Evolutionary conservation across 2,888 invertebrate species (phyloP), one percentile per base, ranked within the genome.

Genomic region (Drosophila austrosaltans): DNA sequence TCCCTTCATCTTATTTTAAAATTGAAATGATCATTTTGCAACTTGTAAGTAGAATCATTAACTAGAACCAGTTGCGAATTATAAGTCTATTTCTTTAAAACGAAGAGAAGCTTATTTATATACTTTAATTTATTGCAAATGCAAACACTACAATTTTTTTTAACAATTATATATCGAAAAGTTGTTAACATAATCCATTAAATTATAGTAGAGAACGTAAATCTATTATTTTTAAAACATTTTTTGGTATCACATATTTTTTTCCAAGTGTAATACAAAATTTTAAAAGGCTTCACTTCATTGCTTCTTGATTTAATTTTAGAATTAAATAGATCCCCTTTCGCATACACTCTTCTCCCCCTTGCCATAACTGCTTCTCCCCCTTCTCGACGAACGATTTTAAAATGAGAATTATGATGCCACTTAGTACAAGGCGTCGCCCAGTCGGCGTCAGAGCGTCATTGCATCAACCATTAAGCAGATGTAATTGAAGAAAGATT

Each of bases 251-350:
- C 30, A 6, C 44, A 2, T 8, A 2, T 7, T 48, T 59, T 61
- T 56, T 54, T 42, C 25, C 2, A 22, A 70, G 69, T 72, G 65
- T 72, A 48, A 12, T 10, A 48, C 48, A 57, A 68, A 53, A 76
- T 85, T 82, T 76, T 16, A 16, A 72, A 87, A 87, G 87, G 79
- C 87, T 68, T 72, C 53, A 66, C 76, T 75, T 87, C 82, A 83
- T 83, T 83, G 89, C 79, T 73, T 87, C 89, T 75, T 75, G 66
- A 69, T 78, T 83, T 83, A 88, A 88, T 75, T 83, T 88, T 88
- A 86, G 89, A 83, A 48, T 48, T 48, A 48, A 48, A 48, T 48
- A 48, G 48, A 7, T 48, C 48, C 22, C 16, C 42, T 1, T 48
- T 48, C 48, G 48, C 25, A 12, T 48, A 25, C 48, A 4, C 22